These are phyloP conservation scores for Tenthredo scrophulariae DNA, from an alignment of 2,888 invertebrate genomes.

Conservation along the genomic window DNA sequence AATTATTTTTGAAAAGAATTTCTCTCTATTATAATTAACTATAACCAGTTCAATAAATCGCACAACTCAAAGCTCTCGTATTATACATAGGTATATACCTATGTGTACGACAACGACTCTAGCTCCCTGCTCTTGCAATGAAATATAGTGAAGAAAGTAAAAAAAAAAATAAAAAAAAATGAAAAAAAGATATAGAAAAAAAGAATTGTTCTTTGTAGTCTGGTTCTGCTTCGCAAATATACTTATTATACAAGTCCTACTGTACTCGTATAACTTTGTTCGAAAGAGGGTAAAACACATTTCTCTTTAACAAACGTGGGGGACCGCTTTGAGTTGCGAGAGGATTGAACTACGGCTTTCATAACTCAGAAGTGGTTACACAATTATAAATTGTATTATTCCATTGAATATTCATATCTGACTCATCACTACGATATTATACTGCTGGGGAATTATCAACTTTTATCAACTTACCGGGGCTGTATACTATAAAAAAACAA, in stretches of 20 bases:
- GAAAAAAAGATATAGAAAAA: not conserved
- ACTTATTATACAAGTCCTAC: not conserved
- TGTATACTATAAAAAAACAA: no score
- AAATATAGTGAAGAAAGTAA: not conserved
- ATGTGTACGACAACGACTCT: no score
- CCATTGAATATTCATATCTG: not conserved
- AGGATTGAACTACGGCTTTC: constrained; percentile 20
- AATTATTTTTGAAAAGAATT: constrained; percentile 5
- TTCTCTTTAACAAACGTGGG: not conserved
- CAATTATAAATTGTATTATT: constrained; percentile 21
- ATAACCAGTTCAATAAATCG: constrained; percentile 3
- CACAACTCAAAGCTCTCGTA: constrained; percentile 21
- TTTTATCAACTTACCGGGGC: constrained; percentile 22
- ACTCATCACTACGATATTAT: not conserved
- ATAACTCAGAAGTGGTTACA: not conserved
- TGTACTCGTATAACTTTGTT: not conserved
- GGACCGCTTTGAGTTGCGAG: constrained; percentile 10
- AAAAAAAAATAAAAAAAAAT: not conserved
- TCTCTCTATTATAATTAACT: not conserved
- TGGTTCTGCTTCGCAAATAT: not conserved
- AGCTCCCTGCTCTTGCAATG: not conserved
- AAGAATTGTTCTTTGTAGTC: not conserved
- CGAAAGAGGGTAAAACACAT: not conserved
- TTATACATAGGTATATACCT: not conserved
- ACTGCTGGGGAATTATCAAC: not conserved